phyloP scores from a whole-genome alignment of 2,797 vertebrate species.

The Gephyroberyx darwinii region DNA sequence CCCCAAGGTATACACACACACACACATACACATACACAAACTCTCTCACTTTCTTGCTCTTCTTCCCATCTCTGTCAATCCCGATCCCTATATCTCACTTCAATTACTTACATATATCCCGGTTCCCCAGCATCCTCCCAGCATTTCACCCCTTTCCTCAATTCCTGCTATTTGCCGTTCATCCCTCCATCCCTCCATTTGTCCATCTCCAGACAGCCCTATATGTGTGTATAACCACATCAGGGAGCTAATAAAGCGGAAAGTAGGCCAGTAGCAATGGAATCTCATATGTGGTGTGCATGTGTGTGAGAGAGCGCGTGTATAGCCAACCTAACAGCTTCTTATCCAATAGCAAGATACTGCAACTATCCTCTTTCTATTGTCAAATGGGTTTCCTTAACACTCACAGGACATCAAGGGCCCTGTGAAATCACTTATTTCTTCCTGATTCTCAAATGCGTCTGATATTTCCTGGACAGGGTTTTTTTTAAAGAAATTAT shows the following conservation, averaged over 20 bases:
- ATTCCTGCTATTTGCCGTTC: slow-evolving; percentile 42
- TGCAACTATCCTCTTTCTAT: slow-evolving; percentile 68
- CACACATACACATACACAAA: slow-evolving; percentile 25
- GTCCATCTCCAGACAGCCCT: slow-evolving; percentile 55
- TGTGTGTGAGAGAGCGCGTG: slow-evolving; percentile 24
- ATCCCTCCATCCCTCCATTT: slow-evolving; percentile 55
- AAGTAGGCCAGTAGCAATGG: slow-evolving; percentile 63
- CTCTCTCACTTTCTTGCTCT: not conserved
- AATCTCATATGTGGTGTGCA: slow-evolving; percentile 49
- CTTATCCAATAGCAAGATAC: slow-evolving; percentile 68
- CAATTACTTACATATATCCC: slow-evolving; percentile 53
- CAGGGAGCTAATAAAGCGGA: slow-evolving; percentile 73
- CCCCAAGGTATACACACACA: slow-evolving; percentile 48
- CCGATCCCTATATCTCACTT: slow-evolving; percentile 47
- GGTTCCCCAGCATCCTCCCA: slow-evolving; percentile 27
- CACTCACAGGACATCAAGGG: slow-evolving; percentile 53
- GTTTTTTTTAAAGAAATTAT: slow-evolving; percentile 36
- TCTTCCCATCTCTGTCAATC: slow-evolving; percentile 61
- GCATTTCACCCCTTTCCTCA: not conserved
- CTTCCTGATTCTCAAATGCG: slow-evolving; percentile 23
- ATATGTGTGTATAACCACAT: slow-evolving; percentile 66
- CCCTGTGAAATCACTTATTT: slow-evolving; percentile 53
- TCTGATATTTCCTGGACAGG: slow-evolving; percentile 23
- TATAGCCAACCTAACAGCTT: slow-evolving; percentile 60
- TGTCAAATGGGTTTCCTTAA: slow-evolving; percentile 71